These are phyloP conservation scores for Epinephelus moara DNA, from an alignment of 2,113 vertebrate species.

Conservation along the genomic window DNA sequence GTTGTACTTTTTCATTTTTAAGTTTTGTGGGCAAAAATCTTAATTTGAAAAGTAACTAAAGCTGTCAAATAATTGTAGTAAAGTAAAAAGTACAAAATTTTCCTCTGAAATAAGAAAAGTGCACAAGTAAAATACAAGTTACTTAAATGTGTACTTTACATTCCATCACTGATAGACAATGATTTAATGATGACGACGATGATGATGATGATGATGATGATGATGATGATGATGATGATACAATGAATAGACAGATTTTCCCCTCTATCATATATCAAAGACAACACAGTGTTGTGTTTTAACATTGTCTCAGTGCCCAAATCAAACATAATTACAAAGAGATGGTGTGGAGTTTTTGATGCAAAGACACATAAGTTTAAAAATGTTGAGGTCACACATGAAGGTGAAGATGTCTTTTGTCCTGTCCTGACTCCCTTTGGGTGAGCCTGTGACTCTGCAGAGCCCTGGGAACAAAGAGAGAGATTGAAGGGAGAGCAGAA, in stretches of 20 bases:
- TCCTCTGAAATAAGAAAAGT: too few relatives aligned
- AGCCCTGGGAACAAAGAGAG: background rate
- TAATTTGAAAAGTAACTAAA: too few relatives aligned
- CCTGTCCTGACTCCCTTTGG: background rate
- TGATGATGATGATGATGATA: too few relatives aligned
- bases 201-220: too few relatives aligned
- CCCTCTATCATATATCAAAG: background rate
- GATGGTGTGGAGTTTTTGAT: background rate
- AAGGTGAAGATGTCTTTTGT: background rate
- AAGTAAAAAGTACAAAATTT: too few relatives aligned
- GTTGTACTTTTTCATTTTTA: too few relatives aligned
- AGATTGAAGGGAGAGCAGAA: conserved; percentile 14
- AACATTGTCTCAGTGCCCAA: background rate
- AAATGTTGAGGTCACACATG: background rate
- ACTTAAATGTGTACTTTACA: too few relatives aligned
- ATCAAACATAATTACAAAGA: background rate
- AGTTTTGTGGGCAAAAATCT: too few relatives aligned
- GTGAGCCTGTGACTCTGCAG: background rate
- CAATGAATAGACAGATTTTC: background rate
- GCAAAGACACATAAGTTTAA: background rate
- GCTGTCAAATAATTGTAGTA: too few relatives aligned
- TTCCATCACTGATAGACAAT: too few relatives aligned
- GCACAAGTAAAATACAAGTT: too few relatives aligned
- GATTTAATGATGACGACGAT: too few relatives aligned
- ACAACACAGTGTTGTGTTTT: background rate